Percentiles rank a stretch among this genome's conserved stretches.
These are phyloP conservation scores for Sebastes kiyomatsui DNA, from an alignment of 2,797 vertebrate species.

Conservation along the genomic window DNA sequence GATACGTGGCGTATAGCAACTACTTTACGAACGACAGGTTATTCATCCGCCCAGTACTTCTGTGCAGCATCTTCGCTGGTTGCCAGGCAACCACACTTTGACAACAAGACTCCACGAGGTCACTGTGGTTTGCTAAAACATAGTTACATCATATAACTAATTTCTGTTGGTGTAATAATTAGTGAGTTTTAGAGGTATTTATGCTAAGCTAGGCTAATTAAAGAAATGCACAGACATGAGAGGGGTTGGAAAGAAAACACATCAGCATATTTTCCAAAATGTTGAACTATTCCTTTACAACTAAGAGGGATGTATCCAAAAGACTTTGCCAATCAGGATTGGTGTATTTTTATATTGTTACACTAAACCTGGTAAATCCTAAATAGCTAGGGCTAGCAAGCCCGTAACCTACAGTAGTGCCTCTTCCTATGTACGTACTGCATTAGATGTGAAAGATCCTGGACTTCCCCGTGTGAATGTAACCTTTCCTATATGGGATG, in stretches of 20 bases:
- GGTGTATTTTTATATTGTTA: neutral
- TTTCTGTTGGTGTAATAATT: neutral
- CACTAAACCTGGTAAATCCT: neutral
- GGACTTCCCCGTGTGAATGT: neutral
- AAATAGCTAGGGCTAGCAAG: neutral
- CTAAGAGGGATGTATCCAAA: neutral
- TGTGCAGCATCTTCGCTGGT: neutral
- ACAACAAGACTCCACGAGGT: neutral
- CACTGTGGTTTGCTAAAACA: neutral
- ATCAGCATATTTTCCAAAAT: neutral
- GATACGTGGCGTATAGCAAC: neutral
- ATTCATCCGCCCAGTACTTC: neutral
- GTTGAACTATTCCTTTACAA: neutral
- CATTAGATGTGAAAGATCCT: neutral
- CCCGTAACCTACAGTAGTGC: neutral
- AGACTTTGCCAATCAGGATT: neutral
- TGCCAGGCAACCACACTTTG: neutral
- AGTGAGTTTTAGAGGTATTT: neutral
- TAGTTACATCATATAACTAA: neutral
- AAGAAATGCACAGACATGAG: neutral
- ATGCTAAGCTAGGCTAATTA: neutral
- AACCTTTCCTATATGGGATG: neutral
- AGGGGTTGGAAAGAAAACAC: neutral
- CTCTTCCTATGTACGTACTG: neutral
- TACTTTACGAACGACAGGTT: neutral